Conservation (phyloP, 1,140 invertebrate genomes). For the Trichonephila clavata region DNA sequence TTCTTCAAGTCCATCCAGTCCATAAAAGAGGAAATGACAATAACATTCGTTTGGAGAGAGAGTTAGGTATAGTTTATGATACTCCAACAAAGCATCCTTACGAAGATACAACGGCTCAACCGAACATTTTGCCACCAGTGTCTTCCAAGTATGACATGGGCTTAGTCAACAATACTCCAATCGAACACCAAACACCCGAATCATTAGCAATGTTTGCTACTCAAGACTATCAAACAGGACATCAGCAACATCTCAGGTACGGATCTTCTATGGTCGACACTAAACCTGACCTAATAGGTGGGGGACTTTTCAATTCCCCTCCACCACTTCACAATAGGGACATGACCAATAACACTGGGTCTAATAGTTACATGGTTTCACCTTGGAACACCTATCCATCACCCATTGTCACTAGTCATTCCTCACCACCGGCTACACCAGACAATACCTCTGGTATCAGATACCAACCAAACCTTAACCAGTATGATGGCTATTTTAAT, state of each 20-base stretch:
- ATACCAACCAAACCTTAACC: conserved; percentile 56
- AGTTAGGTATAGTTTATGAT: conserved; percentile 61
- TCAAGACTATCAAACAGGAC: conserved; percentile 56
- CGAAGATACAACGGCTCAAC: conserved; percentile 18
- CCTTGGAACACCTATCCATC: conserved; percentile 70
- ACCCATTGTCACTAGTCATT: conserved; percentile 72
- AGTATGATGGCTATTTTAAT: conserved; percentile 67
- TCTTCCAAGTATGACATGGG: conserved; percentile 54
- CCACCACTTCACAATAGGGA: conserved; percentile 33
- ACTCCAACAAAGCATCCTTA: conserved; percentile 29
- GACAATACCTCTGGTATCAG: conserved; percentile 47
- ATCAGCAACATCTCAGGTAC: conserved; percentile 57
- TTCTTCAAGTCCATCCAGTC: conserved; percentile 49
- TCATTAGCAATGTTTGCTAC: conserved; percentile 33
- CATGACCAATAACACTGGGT: conserved; percentile 42
- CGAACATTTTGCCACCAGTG: conserved; percentile 14
- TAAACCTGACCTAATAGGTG: conserved; percentile 37
- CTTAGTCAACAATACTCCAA: conserved; percentile 22
- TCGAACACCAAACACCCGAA: conserved; percentile 68
- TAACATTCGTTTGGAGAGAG: conserved; percentile 26
- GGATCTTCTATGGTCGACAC: conserved; percentile 60
- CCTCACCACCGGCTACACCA: conserved; percentile 71
- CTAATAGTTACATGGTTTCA: conserved; percentile 50
- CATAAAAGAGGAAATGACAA: conserved; percentile 25
- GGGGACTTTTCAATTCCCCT: conserved; percentile 5